Evolutionary conservation across 2,797 vertebrate genomes (phyloP).

Genomic region (Rhabdomys pumilio): DNA sequence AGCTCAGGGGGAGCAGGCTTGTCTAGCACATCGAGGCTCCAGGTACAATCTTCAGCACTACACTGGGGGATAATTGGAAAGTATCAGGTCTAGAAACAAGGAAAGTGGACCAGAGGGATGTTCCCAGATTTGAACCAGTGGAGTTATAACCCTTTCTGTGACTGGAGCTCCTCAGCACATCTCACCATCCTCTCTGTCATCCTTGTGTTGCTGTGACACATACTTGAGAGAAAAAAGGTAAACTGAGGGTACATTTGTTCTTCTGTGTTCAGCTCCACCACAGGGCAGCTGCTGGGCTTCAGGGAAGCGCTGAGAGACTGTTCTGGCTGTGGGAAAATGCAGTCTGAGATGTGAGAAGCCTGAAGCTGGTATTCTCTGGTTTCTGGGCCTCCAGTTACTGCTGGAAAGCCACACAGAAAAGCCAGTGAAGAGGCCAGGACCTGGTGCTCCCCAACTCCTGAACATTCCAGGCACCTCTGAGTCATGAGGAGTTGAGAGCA

Average conservation of each 20-base stretch:
- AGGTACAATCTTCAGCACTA: neutral
- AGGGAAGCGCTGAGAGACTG: no score
- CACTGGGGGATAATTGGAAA: neutral
- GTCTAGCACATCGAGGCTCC: neutral
- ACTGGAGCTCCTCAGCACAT: neutral
- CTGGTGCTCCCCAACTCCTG: no score
- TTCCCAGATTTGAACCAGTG: slow-evolving; percentile 83
- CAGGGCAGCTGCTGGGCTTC: no score
- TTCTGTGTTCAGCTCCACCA: no score
- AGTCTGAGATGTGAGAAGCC: no score
- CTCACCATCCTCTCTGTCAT: neutral
- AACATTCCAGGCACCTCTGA: no score
- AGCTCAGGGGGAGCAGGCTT: neutral
- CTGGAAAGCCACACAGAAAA: no score
- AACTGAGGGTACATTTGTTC: neutral
- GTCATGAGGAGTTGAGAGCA: no score
- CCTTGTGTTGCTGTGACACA: neutral
- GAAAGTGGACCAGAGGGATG: neutral
- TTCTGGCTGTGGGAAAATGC: no score
- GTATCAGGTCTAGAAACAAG: neutral
- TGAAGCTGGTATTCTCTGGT: no score
- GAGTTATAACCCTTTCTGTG: slow-evolving; percentile 85
- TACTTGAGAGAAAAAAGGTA: neutral
- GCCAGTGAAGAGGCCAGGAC: no score
- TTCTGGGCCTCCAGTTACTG: no score